Conservation (phyloP, 2,888 invertebrate species). For the Temnothorax unifasciatus region DNA sequence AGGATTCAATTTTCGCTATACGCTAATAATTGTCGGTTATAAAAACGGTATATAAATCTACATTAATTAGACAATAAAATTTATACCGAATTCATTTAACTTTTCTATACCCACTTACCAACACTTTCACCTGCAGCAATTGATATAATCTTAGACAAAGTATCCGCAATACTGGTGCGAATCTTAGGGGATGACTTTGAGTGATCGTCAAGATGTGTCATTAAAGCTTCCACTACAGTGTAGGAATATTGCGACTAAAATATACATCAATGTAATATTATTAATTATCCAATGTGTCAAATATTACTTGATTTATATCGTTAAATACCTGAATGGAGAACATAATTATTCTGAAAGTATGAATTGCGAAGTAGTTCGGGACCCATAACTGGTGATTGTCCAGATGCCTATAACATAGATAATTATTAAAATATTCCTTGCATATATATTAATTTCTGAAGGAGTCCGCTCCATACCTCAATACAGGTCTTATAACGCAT, state of each 20-base stretch:
- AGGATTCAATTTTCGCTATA: background rate
- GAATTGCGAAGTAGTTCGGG: constrained; percentile 97
- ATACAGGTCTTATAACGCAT: constrained; percentile 95
- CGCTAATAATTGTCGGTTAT: background rate
- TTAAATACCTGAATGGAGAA: constrained; percentile 95
- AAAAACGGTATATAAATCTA: background rate
- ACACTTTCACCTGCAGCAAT: constrained; percentile 98
- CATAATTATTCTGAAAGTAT: constrained; percentile 99
- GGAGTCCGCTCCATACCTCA: constrained; percentile 88
- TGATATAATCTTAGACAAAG: constrained; percentile 97
- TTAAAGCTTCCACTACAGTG: constrained; percentile 98
- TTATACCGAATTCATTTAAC: background rate
- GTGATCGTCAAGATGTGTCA: constrained; percentile 95
- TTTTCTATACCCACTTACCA: constrained; percentile 87
- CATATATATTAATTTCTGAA: background rate
- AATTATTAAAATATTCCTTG: constrained; percentile 13
- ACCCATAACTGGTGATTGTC: constrained; percentile 99
- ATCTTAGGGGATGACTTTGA: constrained; percentile 89
- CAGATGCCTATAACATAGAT: constrained; percentile 91
- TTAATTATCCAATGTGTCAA: constrained; percentile 24
- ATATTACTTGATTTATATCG: background rate
- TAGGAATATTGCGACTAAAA: constrained; percentile 97
- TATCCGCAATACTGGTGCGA: constrained; percentile 97
- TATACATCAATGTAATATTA: constrained; percentile 37
- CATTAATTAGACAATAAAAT: background rate